Evolutionary conservation across 2,113 vertebrate species (phyloP), one percentile per base, ranked within the genome.

Genomic region (Lichenostomus cassidix): DNA sequence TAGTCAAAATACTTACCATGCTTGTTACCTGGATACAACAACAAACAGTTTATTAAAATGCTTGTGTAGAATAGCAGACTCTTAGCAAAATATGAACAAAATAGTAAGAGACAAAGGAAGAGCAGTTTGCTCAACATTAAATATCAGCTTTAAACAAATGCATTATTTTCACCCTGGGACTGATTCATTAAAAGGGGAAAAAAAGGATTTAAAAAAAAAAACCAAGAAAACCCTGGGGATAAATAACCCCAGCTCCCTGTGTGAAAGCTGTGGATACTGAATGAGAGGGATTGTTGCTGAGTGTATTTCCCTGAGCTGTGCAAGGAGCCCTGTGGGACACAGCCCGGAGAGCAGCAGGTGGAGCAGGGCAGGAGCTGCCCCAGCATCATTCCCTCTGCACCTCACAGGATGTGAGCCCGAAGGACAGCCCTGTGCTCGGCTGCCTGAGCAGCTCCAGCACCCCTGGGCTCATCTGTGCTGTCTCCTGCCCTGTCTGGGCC

Each of bases 1-100:
- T 96, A 97, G 83, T 98, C 97, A 97, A 98, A 97, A 98, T 98
- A 99, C 99, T 99, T 98, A 99, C 99, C 99, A 99, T 99, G 98
- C 98, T 99, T 97, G 99, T 99, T 97, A 99, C 99, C 99, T 99
- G 98, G 98, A 98, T 98, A 98, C 97, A 99, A 99, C 87, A 98
- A 99, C 97, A 99, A 98, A 99, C 96, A 99, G 94, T 97, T 97
- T 98, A 98, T 98, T 98, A 98, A 98, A 98, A 98, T 95, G 90
- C 82, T 97, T 97, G 95, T 73, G 76, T 91, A 97, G 74, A 97
- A 97, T 81, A 94, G 95, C 74, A 98, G 78, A 94, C 82, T 94
- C 95, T 97, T 94, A 96, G 95, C 64, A 97, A 64, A 96, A 95
- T 92, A 96, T 19, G 92, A 94, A 75, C 87, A 84, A 87, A 70